Evolutionary conservation across 2,888 invertebrate species (phyloP).

Genomic region (Pseudococcus viburni): DNA sequence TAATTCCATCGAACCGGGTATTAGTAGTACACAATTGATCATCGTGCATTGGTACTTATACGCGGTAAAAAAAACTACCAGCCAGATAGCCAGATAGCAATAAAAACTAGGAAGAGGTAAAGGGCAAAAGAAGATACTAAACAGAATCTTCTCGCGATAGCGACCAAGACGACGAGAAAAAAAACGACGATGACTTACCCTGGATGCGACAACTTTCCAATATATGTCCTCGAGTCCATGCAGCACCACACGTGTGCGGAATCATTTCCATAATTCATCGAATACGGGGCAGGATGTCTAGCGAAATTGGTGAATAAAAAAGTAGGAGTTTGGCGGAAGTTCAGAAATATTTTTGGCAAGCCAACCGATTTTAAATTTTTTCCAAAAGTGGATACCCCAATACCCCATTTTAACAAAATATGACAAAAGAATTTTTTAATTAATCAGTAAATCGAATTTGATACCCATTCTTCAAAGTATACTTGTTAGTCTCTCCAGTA

Average conservation of each 20-base stretch:
- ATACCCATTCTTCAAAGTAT: too few species aligned
- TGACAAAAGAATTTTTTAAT: too few species aligned
- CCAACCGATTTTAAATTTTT: too few species aligned
- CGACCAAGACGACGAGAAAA: neutral
- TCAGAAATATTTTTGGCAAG: too few species aligned
- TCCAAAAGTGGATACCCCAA: too few species aligned
- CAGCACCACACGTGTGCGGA: neutral
- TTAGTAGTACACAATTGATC: neutral
- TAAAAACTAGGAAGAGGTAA: neutral
- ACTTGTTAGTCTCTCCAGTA: too few species aligned
- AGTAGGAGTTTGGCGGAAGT: too few species aligned
- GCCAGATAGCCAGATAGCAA: neutral
- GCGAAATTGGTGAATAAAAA: too few species aligned
- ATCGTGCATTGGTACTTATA: neutral
- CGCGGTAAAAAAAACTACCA: neutral
- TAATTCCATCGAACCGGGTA: slow-evolving; percentile 1
- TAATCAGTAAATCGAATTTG: too few species aligned
- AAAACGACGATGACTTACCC: neutral
- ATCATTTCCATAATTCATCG: neutral
- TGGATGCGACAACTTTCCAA: slow-evolving; percentile 8
- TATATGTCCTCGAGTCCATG: neutral
- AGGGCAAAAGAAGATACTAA: neutral
- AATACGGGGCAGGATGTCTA: neutral
- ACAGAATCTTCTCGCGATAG: neutral
- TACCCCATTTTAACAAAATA: too few species aligned